Evolutionary conservation across 2,113 vertebrate genomes (phyloP).

Genomic region (Cariama cristata): DNA sequence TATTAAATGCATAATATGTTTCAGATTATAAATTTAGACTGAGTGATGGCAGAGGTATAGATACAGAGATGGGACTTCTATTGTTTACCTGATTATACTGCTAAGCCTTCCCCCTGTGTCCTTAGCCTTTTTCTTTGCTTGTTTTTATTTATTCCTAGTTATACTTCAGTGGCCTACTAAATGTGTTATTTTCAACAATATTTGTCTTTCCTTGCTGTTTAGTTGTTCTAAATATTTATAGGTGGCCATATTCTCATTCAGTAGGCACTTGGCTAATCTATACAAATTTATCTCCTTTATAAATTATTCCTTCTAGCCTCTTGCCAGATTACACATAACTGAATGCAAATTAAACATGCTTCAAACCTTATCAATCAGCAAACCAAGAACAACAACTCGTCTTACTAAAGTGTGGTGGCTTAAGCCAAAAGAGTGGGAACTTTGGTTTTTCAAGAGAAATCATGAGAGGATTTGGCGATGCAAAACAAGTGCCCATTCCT

Average conservation of each 20-base stretch:
- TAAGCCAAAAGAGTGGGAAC: not conserved
- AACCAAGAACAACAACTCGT: not conserved
- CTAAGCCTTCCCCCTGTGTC: not conserved
- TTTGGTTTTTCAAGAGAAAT: not conserved
- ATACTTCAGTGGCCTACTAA: not conserved
- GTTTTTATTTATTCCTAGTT: not conserved
- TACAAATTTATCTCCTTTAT: not conserved
- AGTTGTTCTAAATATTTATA: slow-evolving; percentile 19
- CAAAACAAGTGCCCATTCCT: not conserved
- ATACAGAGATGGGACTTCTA: not conserved
- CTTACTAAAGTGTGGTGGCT: not conserved
- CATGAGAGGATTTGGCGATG: not conserved
- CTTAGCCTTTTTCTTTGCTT: not conserved
- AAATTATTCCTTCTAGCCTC: not conserved
- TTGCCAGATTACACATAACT: not conserved
- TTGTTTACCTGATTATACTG: not conserved
- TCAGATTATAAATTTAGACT: not conserved
- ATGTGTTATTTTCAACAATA: not conserved
- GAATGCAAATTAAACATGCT: not conserved
- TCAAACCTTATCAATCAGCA: not conserved
- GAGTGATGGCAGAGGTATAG: not conserved
- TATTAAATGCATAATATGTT: not conserved
- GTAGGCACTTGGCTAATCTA: not conserved
- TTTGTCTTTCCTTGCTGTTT: not conserved
- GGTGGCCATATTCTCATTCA: not conserved